Evolutionary conservation across 2,797 vertebrate genomes (phyloP).

Genomic region (Poecilia wingei): DNA sequence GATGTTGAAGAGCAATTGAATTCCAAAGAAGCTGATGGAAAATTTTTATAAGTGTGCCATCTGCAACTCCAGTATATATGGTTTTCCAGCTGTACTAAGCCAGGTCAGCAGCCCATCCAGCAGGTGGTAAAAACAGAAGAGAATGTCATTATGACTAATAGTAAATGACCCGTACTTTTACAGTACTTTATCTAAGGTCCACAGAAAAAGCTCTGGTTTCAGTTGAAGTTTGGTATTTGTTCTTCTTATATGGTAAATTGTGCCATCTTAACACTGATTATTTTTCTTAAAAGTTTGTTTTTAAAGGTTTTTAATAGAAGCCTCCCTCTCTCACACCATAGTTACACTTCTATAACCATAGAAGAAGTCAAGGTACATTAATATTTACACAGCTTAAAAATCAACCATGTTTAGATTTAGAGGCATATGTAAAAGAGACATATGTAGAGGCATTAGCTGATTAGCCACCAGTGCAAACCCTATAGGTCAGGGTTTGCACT

Average conservation of each 20-base stretch:
- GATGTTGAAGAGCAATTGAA: neutral
- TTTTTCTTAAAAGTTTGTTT: conserved; percentile 10
- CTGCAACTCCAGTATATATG: neutral
- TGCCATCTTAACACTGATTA: conserved; percentile 14
- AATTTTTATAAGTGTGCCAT: neutral
- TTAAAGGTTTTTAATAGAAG: neutral
- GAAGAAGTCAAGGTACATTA: conserved; percentile 10
- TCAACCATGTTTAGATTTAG: neutral
- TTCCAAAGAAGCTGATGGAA: neutral
- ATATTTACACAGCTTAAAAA: conserved; percentile 34
- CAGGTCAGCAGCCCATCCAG: too few relatives aligned
- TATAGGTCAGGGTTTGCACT: conserved; percentile 20
- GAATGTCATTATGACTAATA: neutral
- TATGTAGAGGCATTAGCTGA: conserved; percentile 44
- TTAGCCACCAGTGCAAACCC: neutral
- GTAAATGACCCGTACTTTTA: too few relatives aligned
- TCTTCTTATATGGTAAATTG: neutral
- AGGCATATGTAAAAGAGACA: conserved; percentile 31
- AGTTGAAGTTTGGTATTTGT: neutral
- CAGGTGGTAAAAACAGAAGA: too few relatives aligned
- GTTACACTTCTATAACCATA: too few relatives aligned
- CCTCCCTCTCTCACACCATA: conserved; percentile 9
- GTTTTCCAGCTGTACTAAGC: too few relatives aligned
- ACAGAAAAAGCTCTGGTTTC: neutral
- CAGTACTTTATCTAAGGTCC: too few relatives aligned